Evolutionary conservation across 2,113 vertebrate genomes (phyloP), one percentile per base, ranked within the genome.

Genomic region (Pitta sordida): DNA sequence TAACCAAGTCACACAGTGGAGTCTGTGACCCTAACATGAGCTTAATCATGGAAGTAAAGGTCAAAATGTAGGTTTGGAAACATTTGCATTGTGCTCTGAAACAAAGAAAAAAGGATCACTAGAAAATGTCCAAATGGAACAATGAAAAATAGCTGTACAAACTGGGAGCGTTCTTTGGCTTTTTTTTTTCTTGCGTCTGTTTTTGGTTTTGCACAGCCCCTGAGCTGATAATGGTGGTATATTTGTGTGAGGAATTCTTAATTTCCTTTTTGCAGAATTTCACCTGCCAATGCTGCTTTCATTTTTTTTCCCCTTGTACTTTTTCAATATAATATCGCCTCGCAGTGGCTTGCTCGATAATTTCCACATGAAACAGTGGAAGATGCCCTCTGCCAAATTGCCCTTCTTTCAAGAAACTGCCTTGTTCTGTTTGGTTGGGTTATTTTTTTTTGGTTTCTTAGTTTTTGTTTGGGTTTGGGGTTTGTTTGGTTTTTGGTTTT

Each of bases 311-410:
- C 5, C 8, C 41, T 43, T 27, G 43, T 30, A n/a, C 48, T 87
- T 78, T 77, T 83, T 71, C 81, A 89, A 84, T 84, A 94, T 78
- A 52, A 89, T 23, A 89, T 32, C 53, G 74, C 94, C 96, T 95
- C 96, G 91, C 86, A 89, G 93, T 94, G 95, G 93, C 70, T 79
- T 67, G 48, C 75, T 73, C 58, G 84, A 39, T 93, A 85, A 83
- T 87, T 94, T 87, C 87, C 92, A 74, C 81, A 48, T 52, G 83
- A 58, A 91, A 26, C 6, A 8, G 77, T 73, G 74, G 74, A 76
- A 90, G 9, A 49, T 83, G 63, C 62, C 80, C 89, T 67, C 73
- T 92, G 81, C 15, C 5, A 89, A 79, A 77, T 48, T 96, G 90
- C 71, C 79, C 30, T 58, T 46, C 55, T 77, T 65, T 80, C 93